Evolutionary conservation across 2,888 invertebrate species (phyloP), one percentile per base, ranked within the genome.

Genomic region (Lissocephala sabroskyi): DNA sequence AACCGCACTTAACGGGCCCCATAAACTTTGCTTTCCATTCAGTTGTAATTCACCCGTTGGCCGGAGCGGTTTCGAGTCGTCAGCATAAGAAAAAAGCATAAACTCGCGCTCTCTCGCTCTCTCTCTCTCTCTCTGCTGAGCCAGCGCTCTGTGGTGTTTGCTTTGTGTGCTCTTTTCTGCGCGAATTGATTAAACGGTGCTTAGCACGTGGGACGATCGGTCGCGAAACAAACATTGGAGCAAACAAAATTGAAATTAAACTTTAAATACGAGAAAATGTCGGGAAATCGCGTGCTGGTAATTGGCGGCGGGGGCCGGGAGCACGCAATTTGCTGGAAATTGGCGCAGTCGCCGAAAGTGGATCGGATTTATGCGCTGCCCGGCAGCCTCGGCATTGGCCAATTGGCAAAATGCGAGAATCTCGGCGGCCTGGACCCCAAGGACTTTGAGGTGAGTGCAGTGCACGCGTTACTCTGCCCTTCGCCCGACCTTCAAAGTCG

Each of bases 271-370:
- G n/a, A n/a, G n/a, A n/a, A n/a, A n/a, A 71, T 73, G 73, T 65
- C 62, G n/a, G n/a, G n/a, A 41, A 86, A 87, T 44, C 87, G 89
- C 74, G 88, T 96, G 57, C 85, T 96, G 62, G 89, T 98, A 44
- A 89, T 98, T 73, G 98, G 98, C 11, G 88, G 91, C 81, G 98
- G 98, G 30, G 98, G 97, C 2, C 89, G 98, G 63, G 98, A 99
- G 85, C 97, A 98, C 86, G 96, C 96, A 3, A 88, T 99, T 73
- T 92, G 93, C 68, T 97, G 97, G 96, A 97, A 97, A 86, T 85
- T 98, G 33, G 87, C 93, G 0, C 91, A 95, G 82, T 97, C 96
- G 36, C 80, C 87, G 10, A 84, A 87, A 79, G 89, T 96, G 17
- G 85, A 87, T 40, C 86, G 87, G 58, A 89, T 98, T 56, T 96